Conservation (phyloP, 1,140 invertebrate genomes). For the Drosophila tropicalis region DNA sequence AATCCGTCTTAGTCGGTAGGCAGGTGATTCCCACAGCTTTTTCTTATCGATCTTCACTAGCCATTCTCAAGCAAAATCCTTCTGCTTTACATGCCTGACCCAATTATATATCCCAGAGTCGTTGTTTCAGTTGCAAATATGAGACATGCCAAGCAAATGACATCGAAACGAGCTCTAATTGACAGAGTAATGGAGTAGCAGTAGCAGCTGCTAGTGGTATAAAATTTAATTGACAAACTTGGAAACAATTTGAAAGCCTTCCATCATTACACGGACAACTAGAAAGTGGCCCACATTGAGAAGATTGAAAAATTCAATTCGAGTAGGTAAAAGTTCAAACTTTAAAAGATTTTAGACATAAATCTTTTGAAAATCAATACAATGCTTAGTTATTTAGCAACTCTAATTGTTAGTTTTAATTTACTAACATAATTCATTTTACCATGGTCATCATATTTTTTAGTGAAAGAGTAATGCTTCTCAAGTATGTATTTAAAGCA, state of each 20-base stretch:
- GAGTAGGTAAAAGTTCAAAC: too few species aligned
- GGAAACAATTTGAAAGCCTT: constrained; percentile 4
- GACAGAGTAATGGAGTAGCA: constrained; percentile 1
- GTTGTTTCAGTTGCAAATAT: neutral
- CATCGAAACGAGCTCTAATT: constrained; percentile 7
- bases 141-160: neutral
- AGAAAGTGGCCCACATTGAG: neutral
- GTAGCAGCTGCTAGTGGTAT: neutral
- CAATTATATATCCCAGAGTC: neutral
- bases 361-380: too few species aligned
- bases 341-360: too few species aligned
- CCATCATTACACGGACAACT: neutral
- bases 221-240: constrained; percentile 6
- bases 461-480: too few species aligned
- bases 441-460: too few species aligned
- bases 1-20: too few species aligned
- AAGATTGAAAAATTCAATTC: neutral
- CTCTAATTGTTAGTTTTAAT: too few species aligned
- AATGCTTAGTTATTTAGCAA: too few species aligned
- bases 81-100: neutral
- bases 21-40: too few species aligned
- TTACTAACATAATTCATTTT: too few species aligned
- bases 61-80: neutral
- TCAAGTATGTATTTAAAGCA: too few species aligned
- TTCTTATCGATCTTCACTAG: neutral